Percentiles rank a stretch among this genome's conserved stretches.
Conservation (phyloP, 2,797 vertebrate species). For the Anguilla marmorata region DNA sequence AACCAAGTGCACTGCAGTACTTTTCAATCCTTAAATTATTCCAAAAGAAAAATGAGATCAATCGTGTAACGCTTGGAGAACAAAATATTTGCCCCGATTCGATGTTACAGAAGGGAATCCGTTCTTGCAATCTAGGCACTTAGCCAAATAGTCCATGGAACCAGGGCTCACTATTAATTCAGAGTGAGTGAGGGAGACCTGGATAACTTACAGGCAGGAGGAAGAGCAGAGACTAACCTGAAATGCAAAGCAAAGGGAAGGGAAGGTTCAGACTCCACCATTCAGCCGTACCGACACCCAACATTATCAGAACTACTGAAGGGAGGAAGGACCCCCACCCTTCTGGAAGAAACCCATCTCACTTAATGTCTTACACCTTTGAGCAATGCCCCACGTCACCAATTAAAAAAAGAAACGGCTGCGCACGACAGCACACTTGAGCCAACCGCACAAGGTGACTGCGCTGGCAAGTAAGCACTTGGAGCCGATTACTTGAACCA, state of each 20-base stretch:
- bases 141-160: slow-evolving; percentile 50
- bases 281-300: background rate
- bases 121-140: slow-evolving; percentile 46
- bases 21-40: slow-evolving; percentile 47
- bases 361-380: background rate
- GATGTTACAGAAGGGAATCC: background rate
- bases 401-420: background rate
- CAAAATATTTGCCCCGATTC: slow-evolving; percentile 52
- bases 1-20: slow-evolving; percentile 78
- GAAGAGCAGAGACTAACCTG: background rate
- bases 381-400: background rate
- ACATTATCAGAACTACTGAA: background rate
- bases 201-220: background rate
- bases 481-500: background rate
- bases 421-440: background rate
- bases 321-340: background rate
- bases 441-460: background rate
- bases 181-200: slow-evolving; percentile 34
- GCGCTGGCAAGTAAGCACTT: background rate
- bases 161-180: background rate
- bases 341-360: background rate
- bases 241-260: background rate
- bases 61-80: slow-evolving; percentile 35
- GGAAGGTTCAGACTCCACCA: background rate
- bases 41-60: slow-evolving; percentile 46